Percentiles rank a stretch among this genome's conserved stretches.
Evolutionary conservation across 2,113 vertebrate species (phyloP).

Genomic region (Phrynosoma platyrhinos): DNA sequence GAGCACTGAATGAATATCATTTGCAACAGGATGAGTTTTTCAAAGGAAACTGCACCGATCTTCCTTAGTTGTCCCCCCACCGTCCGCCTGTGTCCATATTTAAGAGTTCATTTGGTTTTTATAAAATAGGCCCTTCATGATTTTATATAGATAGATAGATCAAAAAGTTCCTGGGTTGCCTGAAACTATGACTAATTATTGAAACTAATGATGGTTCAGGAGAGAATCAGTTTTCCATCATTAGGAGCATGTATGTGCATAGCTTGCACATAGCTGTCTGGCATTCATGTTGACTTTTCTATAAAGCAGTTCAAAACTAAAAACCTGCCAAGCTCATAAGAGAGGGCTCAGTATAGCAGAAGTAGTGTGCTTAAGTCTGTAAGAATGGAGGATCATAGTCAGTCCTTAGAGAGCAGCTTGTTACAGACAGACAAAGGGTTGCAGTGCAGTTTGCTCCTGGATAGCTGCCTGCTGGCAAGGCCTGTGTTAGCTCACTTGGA

Average conservation of each 20-base stretch:
- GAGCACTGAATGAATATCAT: neutral
- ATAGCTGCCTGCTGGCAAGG: neutral
- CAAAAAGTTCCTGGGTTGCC: neutral
- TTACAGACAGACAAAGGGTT: accelerated
- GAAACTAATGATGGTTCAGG: neutral
- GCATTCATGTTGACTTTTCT: neutral
- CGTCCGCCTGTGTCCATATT: no score
- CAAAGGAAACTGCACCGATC: neutral
- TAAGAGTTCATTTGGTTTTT: neutral
- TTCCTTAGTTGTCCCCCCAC: neutral
- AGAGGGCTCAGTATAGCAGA: neutral
- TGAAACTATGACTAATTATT: conserved; percentile 27
- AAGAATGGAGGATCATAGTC: neutral
- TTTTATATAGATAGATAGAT: neutral
- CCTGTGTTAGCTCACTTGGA: accelerated
- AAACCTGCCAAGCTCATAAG: neutral
- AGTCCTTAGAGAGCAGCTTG: neutral
- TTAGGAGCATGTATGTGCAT: neutral
- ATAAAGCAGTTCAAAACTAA: neutral
- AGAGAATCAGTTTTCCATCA: neutral
- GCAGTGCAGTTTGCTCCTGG: accelerated
- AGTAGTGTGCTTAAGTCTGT: neutral
- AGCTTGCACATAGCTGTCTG: neutral
- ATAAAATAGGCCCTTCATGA: neutral
- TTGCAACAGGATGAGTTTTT: neutral